Percentiles rank a stretch among this genome's conserved stretches.
These are phyloP conservation scores for Sclerurus mexicanus DNA, from an alignment of 2,113 vertebrate genomes.

Conservation along the genomic window DNA sequence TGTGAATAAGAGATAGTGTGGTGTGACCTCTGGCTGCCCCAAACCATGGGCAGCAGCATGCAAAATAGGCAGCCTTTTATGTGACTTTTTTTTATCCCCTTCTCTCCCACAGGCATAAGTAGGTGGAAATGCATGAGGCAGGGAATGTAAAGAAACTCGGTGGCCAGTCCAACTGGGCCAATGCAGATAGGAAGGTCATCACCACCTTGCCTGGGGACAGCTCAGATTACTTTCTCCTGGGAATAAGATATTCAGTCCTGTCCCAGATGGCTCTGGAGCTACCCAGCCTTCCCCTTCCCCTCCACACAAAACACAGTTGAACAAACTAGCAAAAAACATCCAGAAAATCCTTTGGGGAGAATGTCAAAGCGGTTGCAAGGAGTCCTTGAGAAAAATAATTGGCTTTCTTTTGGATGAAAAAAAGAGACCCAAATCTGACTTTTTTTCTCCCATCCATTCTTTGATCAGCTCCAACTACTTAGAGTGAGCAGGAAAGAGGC, in stretches of 20 bases:
- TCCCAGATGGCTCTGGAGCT: not conserved
- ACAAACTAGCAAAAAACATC: conserved; percentile 20
- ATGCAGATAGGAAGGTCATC: not conserved
- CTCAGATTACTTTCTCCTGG: not conserved
- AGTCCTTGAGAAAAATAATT: conserved; percentile 53
- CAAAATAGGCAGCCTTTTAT: conserved; percentile 18
- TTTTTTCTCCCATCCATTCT: not conserved
- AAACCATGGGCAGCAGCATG: not conserved
- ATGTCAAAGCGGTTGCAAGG: not conserved
- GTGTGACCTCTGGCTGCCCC: conserved; percentile 19
- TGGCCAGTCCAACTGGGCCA: not conserved
- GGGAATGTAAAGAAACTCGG: not conserved
- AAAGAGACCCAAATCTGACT: not conserved
- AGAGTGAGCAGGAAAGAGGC: not conserved
- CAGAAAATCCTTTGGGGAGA: conserved; percentile 34
- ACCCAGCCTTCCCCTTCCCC: not conserved
- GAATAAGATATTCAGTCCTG: not conserved
- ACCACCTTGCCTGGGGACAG: not conserved
- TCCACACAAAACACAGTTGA: not conserved
- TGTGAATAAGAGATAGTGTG: not conserved
- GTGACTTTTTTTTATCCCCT: not conserved
- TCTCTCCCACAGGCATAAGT: not conserved
- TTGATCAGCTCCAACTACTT: conserved; percentile 2
- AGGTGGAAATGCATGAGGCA: conserved; percentile 9
- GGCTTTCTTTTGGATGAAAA: conserved; percentile 8